A percentile compares a stretch with the other conserved stretches of the same genome.
Conservation (phyloP, 92 coral and sea anemone genomes). For the Porites cylindrica region DNA sequence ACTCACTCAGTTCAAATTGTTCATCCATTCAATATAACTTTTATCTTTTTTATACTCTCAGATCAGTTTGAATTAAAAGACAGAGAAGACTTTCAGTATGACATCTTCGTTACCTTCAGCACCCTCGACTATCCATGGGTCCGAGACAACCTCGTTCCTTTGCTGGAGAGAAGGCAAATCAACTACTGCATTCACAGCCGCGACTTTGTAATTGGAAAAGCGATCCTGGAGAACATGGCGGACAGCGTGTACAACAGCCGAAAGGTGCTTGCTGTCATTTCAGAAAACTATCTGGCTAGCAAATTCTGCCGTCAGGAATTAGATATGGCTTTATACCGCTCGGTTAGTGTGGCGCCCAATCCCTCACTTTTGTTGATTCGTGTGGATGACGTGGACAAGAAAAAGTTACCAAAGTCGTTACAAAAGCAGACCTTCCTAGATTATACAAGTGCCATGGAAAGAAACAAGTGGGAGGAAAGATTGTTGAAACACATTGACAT, state of each 20-base stretch:
- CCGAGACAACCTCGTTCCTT: slow-evolving; percentile 68
- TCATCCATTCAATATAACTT: too few species aligned
- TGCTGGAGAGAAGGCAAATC: slow-evolving; percentile 71
- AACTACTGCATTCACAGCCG: slow-evolving; percentile 86
- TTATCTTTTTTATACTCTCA: too few species aligned
- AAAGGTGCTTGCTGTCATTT: slow-evolving; percentile 77
- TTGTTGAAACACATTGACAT: slow-evolving; percentile 61
- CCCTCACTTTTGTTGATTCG: slow-evolving; percentile 74
- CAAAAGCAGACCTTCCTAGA: slow-evolving; percentile 73
- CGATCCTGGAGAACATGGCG: slow-evolving; percentile 84
- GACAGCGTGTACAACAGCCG: slow-evolving; percentile 88
- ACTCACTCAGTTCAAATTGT: too few species aligned
- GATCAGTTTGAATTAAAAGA: not conserved
- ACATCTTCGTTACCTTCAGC: slow-evolving; percentile 82
- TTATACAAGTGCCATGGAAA: slow-evolving; percentile 63
- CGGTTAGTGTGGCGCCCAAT: slow-evolving; percentile 54
- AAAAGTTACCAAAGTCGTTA: slow-evolving; percentile 70
- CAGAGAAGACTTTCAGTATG: slow-evolving; percentile 64
- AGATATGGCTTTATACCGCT: slow-evolving; percentile 79
- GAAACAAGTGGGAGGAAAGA: slow-evolving; percentile 65
- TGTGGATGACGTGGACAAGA: slow-evolving; percentile 70
- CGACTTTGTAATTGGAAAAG: slow-evolving; percentile 83
- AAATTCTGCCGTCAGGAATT: slow-evolving; percentile 83
- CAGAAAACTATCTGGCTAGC: slow-evolving; percentile 76
- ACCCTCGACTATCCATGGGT: slow-evolving; percentile 80